phyloP scores from a whole-genome alignment of 2,888 invertebrate genomes.

The Parnassius orleans region DNA sequence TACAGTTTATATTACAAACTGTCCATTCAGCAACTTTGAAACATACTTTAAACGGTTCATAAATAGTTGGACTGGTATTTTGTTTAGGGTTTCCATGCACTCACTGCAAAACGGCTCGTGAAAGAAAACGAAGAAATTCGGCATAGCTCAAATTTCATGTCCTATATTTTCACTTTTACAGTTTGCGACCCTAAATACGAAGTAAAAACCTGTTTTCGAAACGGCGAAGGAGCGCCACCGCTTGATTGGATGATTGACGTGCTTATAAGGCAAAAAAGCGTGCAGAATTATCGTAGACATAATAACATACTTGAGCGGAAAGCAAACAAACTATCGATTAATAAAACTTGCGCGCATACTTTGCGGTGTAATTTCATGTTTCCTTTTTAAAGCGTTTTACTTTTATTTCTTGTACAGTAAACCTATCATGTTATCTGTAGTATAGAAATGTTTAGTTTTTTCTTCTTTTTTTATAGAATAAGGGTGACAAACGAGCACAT shows the following conservation, averaged over 20 bases:
- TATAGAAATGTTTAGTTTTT: too few relatives aligned
- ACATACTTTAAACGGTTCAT: too few relatives aligned
- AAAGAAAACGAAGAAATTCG: too few relatives aligned
- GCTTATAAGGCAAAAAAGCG: slow-evolving; percentile 48
- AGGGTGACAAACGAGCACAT: too few relatives aligned
- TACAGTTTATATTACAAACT: too few relatives aligned
- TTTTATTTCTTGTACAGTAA: too few relatives aligned
- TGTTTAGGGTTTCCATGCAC: too few relatives aligned
- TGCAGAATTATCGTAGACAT: slow-evolving; percentile 31
- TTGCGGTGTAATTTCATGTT: slow-evolving; percentile 1
- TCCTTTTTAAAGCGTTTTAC: background rate
- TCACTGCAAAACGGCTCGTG: too few relatives aligned
- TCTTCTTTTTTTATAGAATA: too few relatives aligned
- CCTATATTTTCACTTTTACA: background rate
- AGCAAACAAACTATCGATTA: slow-evolving; percentile 37
- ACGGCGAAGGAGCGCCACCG: slow-evolving; percentile 44
- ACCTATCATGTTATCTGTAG: too few relatives aligned
- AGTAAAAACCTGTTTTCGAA: slow-evolving; percentile 22
- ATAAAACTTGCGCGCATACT: slow-evolving; percentile 19
- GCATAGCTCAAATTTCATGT: background rate
- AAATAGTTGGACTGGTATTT: too few relatives aligned
- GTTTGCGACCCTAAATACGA: slow-evolving; percentile 5
- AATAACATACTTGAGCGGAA: slow-evolving; percentile 31
- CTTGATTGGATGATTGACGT: slow-evolving; percentile 75
- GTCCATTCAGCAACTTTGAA: too few relatives aligned